A percentile compares a stretch with the other conserved stretches of the same genome.
phyloP scores from a whole-genome alignment of 2,888 invertebrate genomes.

The Lasioglossum marginatum region DNA sequence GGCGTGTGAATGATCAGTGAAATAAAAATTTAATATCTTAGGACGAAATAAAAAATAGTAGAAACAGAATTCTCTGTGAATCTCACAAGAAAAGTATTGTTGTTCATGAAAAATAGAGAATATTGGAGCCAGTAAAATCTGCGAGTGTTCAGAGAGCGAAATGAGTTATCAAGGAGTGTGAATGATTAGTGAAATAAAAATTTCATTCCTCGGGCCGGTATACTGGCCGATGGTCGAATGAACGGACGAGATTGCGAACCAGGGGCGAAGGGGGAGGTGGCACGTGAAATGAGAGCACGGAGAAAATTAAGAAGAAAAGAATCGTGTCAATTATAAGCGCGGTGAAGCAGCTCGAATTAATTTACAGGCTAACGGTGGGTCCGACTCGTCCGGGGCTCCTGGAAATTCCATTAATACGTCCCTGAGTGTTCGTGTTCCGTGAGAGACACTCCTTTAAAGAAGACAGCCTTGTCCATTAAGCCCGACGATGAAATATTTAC shows the following conservation, averaged over 20 bases:
- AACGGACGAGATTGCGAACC: constrained; percentile 21
- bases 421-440: constrained; percentile 54
- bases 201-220: constrained; percentile 25
- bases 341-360: constrained; percentile 55
- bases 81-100: background rate
- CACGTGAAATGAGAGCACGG: constrained; percentile 11
- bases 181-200: constrained; percentile 45
- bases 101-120: background rate
- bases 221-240: constrained; percentile 18
- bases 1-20: constrained; percentile 16
- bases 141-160: background rate
- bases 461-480: constrained; percentile 65
- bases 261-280: background rate
- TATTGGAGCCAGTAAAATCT: background rate
- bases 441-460: constrained; percentile 60
- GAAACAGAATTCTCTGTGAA: background rate
- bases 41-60: background rate
- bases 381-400: constrained; percentile 30
- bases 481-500: constrained; percentile 72
- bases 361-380: constrained; percentile 55
- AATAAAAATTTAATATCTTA: constrained; percentile 42
- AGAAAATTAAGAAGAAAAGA: constrained; percentile 52
- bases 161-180: background rate
- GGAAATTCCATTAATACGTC: constrained; percentile 71
- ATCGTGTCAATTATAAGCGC: constrained; percentile 50